A percentile compares a stretch with the other conserved stretches of the same genome.
phyloP scores from a whole-genome alignment of 2,888 invertebrate genomes.

The Pocota personata region DNA sequence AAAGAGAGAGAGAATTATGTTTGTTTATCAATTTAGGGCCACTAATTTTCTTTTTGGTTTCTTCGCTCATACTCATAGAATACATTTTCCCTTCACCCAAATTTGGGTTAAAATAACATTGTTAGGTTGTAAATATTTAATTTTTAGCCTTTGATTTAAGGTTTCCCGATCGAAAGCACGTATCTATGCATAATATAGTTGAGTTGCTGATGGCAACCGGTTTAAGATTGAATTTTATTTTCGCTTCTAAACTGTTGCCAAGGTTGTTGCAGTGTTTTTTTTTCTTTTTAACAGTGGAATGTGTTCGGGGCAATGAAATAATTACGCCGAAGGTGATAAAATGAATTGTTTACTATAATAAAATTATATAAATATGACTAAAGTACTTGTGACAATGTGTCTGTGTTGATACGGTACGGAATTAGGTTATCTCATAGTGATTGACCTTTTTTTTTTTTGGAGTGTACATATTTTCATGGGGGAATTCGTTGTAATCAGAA shows the following conservation, averaged over 20 bases:
- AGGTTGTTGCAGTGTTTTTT: slow-evolving; percentile 32
- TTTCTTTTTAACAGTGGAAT: background rate
- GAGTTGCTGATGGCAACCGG: slow-evolving; percentile 7
- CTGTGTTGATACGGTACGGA: slow-evolving; percentile 14
- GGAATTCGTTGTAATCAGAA: slow-evolving; percentile 15
- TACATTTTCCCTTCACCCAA: background rate
- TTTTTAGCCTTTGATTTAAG: slow-evolving; percentile 60
- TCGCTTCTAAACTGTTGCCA: slow-evolving; percentile 26
- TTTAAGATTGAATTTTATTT: background rate
- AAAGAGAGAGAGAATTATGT: slow-evolving; percentile 29
- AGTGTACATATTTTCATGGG: background rate
- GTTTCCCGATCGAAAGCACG: slow-evolving; percentile 1
- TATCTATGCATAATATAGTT: background rate
- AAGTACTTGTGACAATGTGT: background rate
- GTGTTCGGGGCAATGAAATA: background rate
- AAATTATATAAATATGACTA: background rate
- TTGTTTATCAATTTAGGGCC: slow-evolving; percentile 64
- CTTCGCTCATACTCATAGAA: background rate
- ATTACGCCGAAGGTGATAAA: slow-evolving; percentile 57
- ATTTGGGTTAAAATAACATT: slow-evolving; percentile 68
- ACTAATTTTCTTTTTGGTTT: slow-evolving; percentile 33
- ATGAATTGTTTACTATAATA: background rate
- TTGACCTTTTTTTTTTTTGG: slow-evolving; percentile 60
- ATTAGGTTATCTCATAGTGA: slow-evolving; percentile 63
- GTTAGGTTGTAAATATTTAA: slow-evolving; percentile 59